Evolutionary conservation across 2,797 vertebrate genomes (phyloP).

Genomic region (Eospalax fontanierii): DNA sequence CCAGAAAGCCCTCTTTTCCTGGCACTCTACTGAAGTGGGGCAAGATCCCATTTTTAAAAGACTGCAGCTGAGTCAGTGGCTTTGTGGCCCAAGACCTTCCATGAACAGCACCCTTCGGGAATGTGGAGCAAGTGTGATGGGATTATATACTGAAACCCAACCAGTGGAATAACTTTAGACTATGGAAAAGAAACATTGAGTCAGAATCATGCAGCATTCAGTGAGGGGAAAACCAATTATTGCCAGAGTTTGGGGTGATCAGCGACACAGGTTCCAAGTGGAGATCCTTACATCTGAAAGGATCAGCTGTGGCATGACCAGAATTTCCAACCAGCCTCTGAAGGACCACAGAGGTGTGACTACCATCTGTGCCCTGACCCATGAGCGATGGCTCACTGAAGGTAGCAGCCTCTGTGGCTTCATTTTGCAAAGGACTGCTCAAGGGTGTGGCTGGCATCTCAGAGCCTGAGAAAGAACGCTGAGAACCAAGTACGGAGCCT

Average conservation of each 20-base stretch:
- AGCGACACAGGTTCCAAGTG: neutral
- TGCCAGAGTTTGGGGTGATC: neutral
- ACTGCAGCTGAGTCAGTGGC: neutral
- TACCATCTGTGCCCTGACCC: neutral
- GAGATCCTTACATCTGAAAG: neutral
- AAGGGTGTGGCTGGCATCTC: neutral
- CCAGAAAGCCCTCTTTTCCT: neutral
- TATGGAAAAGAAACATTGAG: neutral
- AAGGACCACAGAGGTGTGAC: neutral
- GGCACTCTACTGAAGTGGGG: neutral
- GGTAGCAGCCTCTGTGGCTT: neutral
- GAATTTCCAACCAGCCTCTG: neutral
- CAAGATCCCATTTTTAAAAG: neutral
- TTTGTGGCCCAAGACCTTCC: neutral
- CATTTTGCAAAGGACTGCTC: neutral
- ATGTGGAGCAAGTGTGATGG: neutral
- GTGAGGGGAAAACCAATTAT: neutral
- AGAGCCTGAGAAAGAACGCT: neutral
- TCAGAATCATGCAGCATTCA: neutral
- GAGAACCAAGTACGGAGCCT: neutral
- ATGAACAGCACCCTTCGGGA: neutral
- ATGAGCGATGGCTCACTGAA: neutral
- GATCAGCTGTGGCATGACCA: neutral
- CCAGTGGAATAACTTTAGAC: neutral
- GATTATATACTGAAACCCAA: neutral